Base-by-base conservation (phyloP, 2,888 invertebrate species). In the Elysia crispata region DNA sequence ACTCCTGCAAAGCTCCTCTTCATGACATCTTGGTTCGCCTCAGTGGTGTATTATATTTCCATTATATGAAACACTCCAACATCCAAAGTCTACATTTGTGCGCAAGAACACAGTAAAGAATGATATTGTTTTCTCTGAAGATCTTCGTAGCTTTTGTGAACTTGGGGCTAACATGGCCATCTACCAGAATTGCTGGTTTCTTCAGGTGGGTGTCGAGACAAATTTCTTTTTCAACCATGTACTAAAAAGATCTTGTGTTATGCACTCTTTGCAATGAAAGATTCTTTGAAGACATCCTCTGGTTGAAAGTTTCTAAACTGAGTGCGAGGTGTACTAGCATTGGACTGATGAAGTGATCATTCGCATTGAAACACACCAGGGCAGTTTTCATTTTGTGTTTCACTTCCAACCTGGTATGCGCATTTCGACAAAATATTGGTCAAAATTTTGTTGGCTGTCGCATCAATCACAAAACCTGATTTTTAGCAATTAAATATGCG, bases 191-290 rank as follows among this genome's bases (percentile, higher is more conserved):
- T 54, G 20, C 54, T 20, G 54, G 54, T 54, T 54, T 54, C 54
- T 54, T 54, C 54, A 54, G 54, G 54, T 54, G 54, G 54, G 54
- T 20, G 54, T 13, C 20, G 54, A 54, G 54, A 20, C 13, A 54
- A 13, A 54, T 54, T 54, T 54, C 54, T 54, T 13, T 20, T 54
- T 20, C 54, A 54, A 20, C 54, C 54, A 54, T 54, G 54, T 54
- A 54, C 54, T 54, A 54, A 54, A 54, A 13, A 54, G 54, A 54
- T 54, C 54, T 54, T 54, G 54, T 54, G 54, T 54, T 54, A 54
- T 54, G 13, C 54, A 54, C 54, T 54, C 54, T 54, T 54, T 20
- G 54, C 54, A 20, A 54, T 54, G 54, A 54, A 54, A 20, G 54
- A 54, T 54, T 54, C 54, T 54, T 54, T 54, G 54, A 54, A 54